Evolutionary conservation across 2,113 vertebrate species (phyloP).

Genomic region (Motacilla alba): DNA sequence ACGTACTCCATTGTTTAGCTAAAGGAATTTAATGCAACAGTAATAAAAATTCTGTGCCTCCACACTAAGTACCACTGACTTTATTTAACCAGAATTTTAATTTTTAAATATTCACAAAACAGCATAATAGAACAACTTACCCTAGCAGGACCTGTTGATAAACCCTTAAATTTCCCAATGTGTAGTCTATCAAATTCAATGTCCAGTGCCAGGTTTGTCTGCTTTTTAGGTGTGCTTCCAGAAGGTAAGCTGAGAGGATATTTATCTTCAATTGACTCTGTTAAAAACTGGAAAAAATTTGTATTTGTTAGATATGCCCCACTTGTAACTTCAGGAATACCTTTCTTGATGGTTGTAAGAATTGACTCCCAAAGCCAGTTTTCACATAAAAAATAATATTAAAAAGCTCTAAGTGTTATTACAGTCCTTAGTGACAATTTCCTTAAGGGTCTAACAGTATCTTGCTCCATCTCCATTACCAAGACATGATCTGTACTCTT

Average conservation of each 20-base stretch:
- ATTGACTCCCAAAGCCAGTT: background rate
- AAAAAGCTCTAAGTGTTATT: background rate
- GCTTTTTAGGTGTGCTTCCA: conserved; percentile 24
- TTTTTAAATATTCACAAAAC: background rate
- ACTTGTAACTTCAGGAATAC: background rate
- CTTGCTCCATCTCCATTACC: background rate
- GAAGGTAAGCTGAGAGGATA: conserved; percentile 25
- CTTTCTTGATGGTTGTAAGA: background rate
- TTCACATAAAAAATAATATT: background rate
- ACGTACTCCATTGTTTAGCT: background rate
- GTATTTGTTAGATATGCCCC: background rate
- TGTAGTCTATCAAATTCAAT: conserved; percentile 70
- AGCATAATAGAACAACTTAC: conserved; percentile 63
- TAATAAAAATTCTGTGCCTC: background rate
- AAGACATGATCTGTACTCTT: background rate
- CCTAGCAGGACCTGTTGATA: conserved; percentile 62
- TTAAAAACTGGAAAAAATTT: conserved; percentile 50
- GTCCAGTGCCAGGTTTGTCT: conserved; percentile 40
- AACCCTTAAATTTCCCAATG: conserved; percentile 72
- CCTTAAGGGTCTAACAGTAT: background rate
- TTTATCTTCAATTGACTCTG: conserved; percentile 21
- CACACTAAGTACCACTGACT: background rate
- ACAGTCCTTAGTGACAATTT: background rate
- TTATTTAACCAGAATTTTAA: background rate
- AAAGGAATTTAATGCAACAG: background rate